Base-by-base conservation (phyloP, 2,797 vertebrate species). In the Amphiprion clarkii region DNA sequence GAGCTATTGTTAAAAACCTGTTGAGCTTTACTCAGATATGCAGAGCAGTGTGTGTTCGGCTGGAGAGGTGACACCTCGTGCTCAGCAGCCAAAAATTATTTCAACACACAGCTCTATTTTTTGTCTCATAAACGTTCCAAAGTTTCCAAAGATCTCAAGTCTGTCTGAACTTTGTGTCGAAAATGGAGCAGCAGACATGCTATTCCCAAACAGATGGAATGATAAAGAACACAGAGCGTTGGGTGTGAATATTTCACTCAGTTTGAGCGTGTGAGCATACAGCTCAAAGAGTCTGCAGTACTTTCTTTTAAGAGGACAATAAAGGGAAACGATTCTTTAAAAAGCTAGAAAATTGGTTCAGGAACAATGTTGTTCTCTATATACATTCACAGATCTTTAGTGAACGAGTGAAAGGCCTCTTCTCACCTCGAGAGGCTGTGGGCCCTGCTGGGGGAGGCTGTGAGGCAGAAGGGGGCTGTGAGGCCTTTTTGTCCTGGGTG, bases 341-440 rank as follows among this genome's bases (percentile, higher is more conserved):
- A 48, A n/a, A 6, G 46, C 19, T n/a, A 1, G 6, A n/a, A 7
- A 48, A 48, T 3, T 19, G 46, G 3, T 44, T 17, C 14, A 46
- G 19, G 62, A 51, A 56, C 36, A n/a, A 16, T 49, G 11, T 14
- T 36, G 14, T 5, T 67, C 51, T 48, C 5, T 11, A 5, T n/a
- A 16, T 33, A 9, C 7, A 27, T 49, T 67, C 6, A 21, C 25
- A 60, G 33, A 44, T 78, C 29, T 63, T 31, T 1, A 27, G n/a
- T 2, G 33, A 33, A 12, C 0, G 11, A 14, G 49, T 61, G 55
- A 53, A 53, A 5, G 12, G 11, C 17, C 39, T 33, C 46, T 9
- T 61, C 88, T 92, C 73, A 94, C 93, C 93, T 94, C 86, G 0
- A 90, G 74, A 16, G 86, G 78, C 66, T 86, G 88, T 3, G 81